Conservation (phyloP, 64 coral and sea anemone genomes). For the Anthopleura sola region DNA sequence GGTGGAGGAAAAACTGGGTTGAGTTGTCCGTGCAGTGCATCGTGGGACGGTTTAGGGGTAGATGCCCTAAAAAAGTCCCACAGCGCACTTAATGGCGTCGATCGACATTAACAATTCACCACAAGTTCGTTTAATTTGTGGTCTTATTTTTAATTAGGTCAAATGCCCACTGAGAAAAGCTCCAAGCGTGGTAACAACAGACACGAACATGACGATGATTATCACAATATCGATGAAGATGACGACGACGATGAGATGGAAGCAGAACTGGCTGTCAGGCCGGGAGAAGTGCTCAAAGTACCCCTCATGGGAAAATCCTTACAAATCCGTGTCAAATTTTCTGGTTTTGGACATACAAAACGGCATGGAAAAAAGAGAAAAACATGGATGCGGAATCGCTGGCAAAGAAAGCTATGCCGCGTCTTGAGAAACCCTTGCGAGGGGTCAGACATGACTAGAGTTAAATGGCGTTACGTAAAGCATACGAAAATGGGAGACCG, state of each 20-base stretch:
- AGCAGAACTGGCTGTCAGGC: slow-evolving; percentile 57
- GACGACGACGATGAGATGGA: slow-evolving; percentile 48
- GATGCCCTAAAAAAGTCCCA: too few species aligned
- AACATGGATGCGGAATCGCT: slow-evolving; percentile 55
- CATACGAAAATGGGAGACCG: slow-evolving; percentile 66
- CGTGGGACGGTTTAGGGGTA: too few species aligned
- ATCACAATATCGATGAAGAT: background rate
- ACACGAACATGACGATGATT: background rate
- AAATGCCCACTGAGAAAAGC: background rate
- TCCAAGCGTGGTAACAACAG: background rate
- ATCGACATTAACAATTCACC: too few species aligned
- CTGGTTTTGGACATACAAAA: slow-evolving; percentile 45
- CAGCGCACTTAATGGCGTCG: too few species aligned
- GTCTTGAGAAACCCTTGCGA: slow-evolving; percentile 59
- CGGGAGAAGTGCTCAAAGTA: slow-evolving; percentile 65
- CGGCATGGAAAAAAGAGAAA: slow-evolving; percentile 33
- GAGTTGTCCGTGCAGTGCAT: too few species aligned
- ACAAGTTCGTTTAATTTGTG: too few species aligned
- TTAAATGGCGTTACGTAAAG: slow-evolving; percentile 63
- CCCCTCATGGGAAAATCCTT: slow-evolving; percentile 47
- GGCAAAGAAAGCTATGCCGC: slow-evolving; percentile 74
- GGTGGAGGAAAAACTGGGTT: too few species aligned
- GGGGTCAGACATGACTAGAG: slow-evolving; percentile 33
- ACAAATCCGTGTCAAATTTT: slow-evolving; percentile 52
- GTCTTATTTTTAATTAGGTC: too few species aligned